Evolutionary conservation across 2,113 vertebrate genomes (phyloP).

Genomic region (Zapornia atra): DNA sequence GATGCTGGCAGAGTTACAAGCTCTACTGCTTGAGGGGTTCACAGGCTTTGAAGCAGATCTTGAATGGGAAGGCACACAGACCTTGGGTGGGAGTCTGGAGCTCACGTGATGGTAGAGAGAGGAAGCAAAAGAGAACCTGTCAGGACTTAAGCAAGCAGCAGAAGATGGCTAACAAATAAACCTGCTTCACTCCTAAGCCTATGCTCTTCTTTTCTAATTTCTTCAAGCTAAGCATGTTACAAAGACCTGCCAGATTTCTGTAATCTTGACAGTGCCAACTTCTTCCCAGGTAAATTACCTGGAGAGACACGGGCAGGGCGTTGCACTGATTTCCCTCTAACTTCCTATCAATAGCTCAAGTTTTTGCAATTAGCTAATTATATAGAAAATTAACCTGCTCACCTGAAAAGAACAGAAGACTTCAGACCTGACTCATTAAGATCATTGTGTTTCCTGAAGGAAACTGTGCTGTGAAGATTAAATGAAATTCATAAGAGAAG

Average conservation of each 20-base stretch:
- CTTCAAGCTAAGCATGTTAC: neutral
- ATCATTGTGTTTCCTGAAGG: slow-evolving; percentile 14
- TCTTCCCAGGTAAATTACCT: neutral
- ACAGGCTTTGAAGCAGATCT: neutral
- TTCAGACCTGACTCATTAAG: slow-evolving; percentile 53
- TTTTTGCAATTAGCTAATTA: slow-evolving; percentile 57
- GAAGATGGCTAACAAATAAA: neutral
- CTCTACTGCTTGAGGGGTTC: neutral
- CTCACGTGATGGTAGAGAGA: accelerated
- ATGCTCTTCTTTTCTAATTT: neutral
- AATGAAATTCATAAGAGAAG: slow-evolving; percentile 6
- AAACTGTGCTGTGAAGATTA: slow-evolving; percentile 1
- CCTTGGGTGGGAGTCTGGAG: neutral
- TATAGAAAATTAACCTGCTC: slow-evolving; percentile 56
- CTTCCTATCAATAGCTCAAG: neutral
- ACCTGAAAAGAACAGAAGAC: slow-evolving; percentile 19
- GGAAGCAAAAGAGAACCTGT: neutral
- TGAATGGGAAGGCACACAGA: neutral
- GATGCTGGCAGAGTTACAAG: neutral
- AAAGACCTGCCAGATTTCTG: neutral
- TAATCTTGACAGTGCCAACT: neutral
- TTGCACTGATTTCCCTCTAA: neutral
- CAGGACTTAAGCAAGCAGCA: neutral
- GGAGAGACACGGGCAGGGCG: neutral
- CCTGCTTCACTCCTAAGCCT: neutral